Base-by-base conservation (phyloP, 2,888 invertebrate species). In the Netelia melanura region DNA sequence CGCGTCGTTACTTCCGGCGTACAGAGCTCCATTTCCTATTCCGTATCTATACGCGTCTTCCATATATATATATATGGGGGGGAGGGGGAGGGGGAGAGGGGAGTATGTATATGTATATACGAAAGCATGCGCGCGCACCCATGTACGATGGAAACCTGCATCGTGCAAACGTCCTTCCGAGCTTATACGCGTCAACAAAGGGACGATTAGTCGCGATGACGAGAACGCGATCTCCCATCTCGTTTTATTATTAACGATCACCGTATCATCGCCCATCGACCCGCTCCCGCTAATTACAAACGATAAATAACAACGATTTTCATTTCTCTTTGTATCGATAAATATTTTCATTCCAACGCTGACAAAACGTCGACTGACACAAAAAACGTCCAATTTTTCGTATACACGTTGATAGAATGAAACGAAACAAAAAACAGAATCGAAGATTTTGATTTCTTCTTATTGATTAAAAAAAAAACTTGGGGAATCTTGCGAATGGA, bases 1-100 rank as follows among this genome's bases (percentile, higher is more conserved):
- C 52, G 38, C 58, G n/a, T 71, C 58, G 75, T 75, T 80, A 62
- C 83, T 75, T 78, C 74, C 67, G 78, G 17, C 58, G 61, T 77
- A 77, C 72, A 21, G 23, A 62, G 58, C 70, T 58, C 38, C 58
- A 76, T 84, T 14, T 44, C 58, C 17, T 23, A 65, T 38, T 43
- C 14, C 17, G 61, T 43, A 54, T 25, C 30, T 62, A 30, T 52
- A 11, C 70, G 0, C 38, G 9, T 48, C 0, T 48, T 11, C 2
- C 9, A 48, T 48, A 48, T 48, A 48, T 48, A 48, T 23, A 17
- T 64, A 64, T 25, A 1, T 21, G 1, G 1, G 1, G 1, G 1
- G 0, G 21, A 21, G 21, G 21, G 21, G 21, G 21, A 21, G 21
- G 21, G 21, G 21, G 21, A 21, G 21, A 21, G 21, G 21, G 21